Evolutionary conservation across 2,113 vertebrate species (phyloP).

Genomic region (Callipepla squamata): DNA sequence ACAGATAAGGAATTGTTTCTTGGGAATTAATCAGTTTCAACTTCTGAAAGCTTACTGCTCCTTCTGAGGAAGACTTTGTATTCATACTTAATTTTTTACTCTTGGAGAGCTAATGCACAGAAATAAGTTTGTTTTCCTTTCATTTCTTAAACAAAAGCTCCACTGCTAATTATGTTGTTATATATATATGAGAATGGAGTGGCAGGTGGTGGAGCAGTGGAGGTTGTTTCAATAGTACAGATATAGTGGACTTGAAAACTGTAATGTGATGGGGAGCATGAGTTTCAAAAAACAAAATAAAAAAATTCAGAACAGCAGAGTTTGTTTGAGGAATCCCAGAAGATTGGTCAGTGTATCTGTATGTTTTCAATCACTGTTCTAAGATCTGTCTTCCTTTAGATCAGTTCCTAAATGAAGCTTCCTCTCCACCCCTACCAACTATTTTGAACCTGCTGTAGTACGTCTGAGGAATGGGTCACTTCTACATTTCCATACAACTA

Average conservation of each 20-base stretch:
- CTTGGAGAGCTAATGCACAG: neutral
- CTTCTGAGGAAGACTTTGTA: neutral
- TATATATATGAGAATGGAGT: neutral
- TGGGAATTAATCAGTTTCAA: neutral
- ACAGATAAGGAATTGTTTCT: neutral
- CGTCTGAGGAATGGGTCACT: neutral
- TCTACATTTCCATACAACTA: neutral
- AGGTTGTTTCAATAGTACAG: neutral
- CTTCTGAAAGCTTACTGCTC: neutral
- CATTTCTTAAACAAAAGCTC: neutral
- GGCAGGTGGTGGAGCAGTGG: accelerated
- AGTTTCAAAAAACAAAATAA: neutral
- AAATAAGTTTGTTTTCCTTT: neutral
- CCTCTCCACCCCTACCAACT: neutral
- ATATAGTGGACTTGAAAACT: neutral
- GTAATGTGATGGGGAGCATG: neutral
- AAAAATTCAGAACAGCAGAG: neutral
- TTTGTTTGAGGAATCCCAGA: neutral
- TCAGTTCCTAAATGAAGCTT: neutral
- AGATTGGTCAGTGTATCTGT: neutral
- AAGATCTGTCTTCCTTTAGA: neutral
- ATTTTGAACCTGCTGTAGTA: neutral
- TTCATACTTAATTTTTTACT: neutral
- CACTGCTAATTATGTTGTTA: neutral
- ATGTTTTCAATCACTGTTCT: neutral